Percentiles rank a stretch among this genome's conserved stretches.
Conservation (phyloP, 2,888 invertebrate genomes). For the Pyrgus malvae region DNA sequence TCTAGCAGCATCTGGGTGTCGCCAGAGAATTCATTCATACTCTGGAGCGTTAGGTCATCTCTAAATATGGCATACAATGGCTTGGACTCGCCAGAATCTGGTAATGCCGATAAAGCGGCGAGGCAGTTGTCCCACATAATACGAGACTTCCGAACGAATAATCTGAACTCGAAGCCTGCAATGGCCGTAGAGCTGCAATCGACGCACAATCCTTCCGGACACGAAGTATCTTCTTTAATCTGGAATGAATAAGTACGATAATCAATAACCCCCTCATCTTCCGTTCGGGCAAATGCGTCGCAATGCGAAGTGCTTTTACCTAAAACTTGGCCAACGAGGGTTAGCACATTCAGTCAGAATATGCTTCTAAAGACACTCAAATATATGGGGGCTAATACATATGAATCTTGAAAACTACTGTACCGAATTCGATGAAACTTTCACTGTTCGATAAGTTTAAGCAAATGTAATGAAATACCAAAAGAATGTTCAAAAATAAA, state of each 20-base stretch:
- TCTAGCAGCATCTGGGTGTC: constrained; percentile 50
- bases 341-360: no score
- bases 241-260: constrained; percentile 43
- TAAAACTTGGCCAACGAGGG: no score
- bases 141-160: constrained; percentile 52
- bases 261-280: no score
- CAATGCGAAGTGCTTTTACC: no score
- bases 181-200: constrained; percentile 56
- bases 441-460: no score
- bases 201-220: constrained; percentile 58
- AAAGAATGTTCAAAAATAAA: no score
- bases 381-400: no score
- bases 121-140: constrained; percentile 56
- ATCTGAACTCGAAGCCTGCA: constrained; percentile 59
- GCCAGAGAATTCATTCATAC: constrained; percentile 50
- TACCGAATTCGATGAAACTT: no score
- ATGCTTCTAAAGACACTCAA: no score
- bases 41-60: constrained; percentile 49
- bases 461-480: no score
- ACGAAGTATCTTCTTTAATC: constrained; percentile 54
- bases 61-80: constrained; percentile 57
- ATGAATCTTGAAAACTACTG: no score
- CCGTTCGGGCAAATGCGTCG: no score
- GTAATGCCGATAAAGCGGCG: constrained; percentile 36
- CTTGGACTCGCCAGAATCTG: constrained; percentile 34